A percentile compares a stretch with the other conserved stretches of the same genome.
Conservation (phyloP, 2,888 invertebrate species). For the Lampropteryx suffumata region DNA sequence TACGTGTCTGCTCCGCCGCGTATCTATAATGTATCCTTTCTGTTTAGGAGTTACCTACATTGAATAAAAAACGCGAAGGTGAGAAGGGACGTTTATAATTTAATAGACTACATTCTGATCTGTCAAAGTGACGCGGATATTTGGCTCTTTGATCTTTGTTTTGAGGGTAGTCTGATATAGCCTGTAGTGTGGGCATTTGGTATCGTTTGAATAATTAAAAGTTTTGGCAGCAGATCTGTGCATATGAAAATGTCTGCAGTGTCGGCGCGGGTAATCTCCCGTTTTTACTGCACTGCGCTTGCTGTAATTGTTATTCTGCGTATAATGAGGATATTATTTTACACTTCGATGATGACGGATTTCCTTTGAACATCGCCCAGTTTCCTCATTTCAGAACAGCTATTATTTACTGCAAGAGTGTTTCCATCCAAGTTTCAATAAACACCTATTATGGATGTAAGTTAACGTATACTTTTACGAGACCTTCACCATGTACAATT, state of each 20-base stretch:
- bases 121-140: conserved; percentile 59
- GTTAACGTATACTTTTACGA: no score
- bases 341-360: conserved; percentile 42
- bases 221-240: conserved; percentile 54
- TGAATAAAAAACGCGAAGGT: conserved; percentile 72
- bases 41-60: conserved; percentile 75
- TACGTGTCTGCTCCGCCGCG: conserved; percentile 78
- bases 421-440: not conserved
- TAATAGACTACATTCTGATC: conserved; percentile 64
- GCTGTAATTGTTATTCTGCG: conserved; percentile 49
- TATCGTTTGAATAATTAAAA: conserved; percentile 61
- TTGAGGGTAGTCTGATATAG: no score
- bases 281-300: conserved; percentile 59
- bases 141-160: conserved; percentile 40
- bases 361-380: conserved; percentile 26
- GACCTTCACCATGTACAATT: no score
- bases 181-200: conserved; percentile 38
- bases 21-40: conserved; percentile 79
- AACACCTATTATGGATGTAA: no score
- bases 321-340: conserved; percentile 49
- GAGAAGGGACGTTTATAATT: conserved; percentile 67
- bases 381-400: not conserved
- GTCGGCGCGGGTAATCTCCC: conserved; percentile 41
- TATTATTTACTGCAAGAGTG: not conserved
- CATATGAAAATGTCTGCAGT: conserved; percentile 48